A percentile compares a stretch with the other conserved stretches of the same genome.
phyloP scores from a whole-genome alignment of 2,797 vertebrate species.

The Anomalospiza imberbis region DNA sequence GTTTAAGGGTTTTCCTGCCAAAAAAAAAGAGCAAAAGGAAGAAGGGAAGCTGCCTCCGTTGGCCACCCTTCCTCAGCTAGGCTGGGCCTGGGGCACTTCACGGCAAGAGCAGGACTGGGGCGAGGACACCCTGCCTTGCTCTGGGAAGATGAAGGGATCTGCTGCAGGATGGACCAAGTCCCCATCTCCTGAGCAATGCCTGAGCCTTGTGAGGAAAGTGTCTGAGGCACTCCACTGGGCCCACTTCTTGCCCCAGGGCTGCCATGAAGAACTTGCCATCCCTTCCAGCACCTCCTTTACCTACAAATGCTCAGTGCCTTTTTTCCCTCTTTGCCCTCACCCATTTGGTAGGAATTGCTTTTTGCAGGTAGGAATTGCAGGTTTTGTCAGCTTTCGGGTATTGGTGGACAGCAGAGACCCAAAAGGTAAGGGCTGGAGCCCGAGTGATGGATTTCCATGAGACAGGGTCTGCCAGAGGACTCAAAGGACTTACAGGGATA shows the following conservation, averaged over 20 bases:
- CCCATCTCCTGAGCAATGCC: not conserved
- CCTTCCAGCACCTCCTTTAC: not conserved
- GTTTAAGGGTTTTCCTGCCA: slow-evolving; percentile 66
- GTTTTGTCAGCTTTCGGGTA: not conserved
- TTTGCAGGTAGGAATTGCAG: not conserved
- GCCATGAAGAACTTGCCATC: not conserved
- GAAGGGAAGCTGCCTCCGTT: slow-evolving; percentile 3
- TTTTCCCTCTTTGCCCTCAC: not conserved
- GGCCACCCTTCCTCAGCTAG: not conserved
- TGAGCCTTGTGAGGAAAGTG: not conserved
- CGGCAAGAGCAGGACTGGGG: not conserved
- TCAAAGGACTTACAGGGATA: not conserved
- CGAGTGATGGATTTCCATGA: not conserved
- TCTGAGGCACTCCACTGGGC: not conserved
- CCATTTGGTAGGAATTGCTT: not conserved
- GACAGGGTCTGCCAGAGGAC: not conserved
- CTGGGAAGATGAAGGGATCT: not conserved
- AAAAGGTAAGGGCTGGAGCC: not conserved
- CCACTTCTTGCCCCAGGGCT: not conserved
- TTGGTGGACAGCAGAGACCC: not conserved
- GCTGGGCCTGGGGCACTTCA: not conserved
- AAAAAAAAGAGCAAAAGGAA: slow-evolving; percentile 67
- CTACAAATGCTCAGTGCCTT: not conserved
- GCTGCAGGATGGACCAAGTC: not conserved
- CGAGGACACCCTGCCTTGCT: not conserved